Evolutionary conservation across 2,797 vertebrate species (phyloP).

Genomic region (Myotis pilosus): DNA sequence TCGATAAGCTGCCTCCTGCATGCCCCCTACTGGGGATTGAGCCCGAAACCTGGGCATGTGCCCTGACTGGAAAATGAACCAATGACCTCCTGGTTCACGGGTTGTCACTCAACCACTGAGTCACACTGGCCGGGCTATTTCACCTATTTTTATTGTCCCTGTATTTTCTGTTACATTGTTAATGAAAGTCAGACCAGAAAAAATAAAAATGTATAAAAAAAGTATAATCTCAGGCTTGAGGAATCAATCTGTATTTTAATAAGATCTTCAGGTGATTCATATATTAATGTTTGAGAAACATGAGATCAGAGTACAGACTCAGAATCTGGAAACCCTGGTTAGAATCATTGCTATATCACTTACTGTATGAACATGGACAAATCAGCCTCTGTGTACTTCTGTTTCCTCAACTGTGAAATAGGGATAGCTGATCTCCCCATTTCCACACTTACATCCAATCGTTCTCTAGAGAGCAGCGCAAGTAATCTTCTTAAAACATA

Average conservation of each 20-base stretch:
- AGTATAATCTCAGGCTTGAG: not conserved
- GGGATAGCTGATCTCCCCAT: not conserved
- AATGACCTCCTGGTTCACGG: too few relatives aligned
- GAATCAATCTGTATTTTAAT: conserved; percentile 35
- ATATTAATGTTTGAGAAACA: conserved; percentile 20
- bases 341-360: not conserved
- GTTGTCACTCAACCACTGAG: too few relatives aligned
- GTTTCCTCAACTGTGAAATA: conserved; percentile 42
- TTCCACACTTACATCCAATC: not conserved
- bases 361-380: not conserved
- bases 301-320: not conserved
- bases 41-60: too few relatives aligned
- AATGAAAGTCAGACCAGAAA: not conserved
- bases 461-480: conserved; percentile 29
- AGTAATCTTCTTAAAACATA: conserved; percentile 35
- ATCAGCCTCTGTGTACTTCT: not conserved
- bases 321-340: not conserved
- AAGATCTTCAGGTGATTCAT: not conserved
- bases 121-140: too few relatives aligned
- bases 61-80: too few relatives aligned
- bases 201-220: not conserved
- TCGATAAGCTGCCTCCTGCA: too few relatives aligned
- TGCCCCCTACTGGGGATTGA: too few relatives aligned
- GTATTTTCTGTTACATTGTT: not conserved
- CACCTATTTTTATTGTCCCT: not conserved